Conservation (phyloP, 2,888 invertebrate genomes). For the Caenorhabditis afra region DNA sequence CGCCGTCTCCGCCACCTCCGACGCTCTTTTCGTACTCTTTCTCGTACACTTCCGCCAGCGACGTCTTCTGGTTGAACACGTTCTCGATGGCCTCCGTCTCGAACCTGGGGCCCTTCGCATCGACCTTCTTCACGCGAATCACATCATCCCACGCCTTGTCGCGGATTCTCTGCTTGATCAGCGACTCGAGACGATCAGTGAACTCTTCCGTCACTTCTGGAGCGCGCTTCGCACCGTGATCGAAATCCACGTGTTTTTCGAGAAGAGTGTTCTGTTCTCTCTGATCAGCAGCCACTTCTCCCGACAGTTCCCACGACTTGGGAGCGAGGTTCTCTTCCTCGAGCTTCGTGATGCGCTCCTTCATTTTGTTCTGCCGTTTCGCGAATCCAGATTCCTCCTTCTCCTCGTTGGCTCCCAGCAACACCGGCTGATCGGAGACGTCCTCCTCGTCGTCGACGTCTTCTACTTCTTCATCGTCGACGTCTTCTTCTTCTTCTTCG, state of each 20-base stretch:
- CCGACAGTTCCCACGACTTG: conserved; percentile 94
- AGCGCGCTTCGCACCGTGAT: conserved; percentile 82
- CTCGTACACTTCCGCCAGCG: conserved; percentile 95
- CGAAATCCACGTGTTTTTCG: conserved; percentile 87
- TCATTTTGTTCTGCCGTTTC: conserved; percentile 67
- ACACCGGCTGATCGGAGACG: conserved; percentile 45
- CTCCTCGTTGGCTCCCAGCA: conserved; percentile 58
- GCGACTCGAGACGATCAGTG: conserved; percentile 90
- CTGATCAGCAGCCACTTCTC: conserved; percentile 88
- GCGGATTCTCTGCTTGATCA: conserved; percentile 92
- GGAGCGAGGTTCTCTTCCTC: conserved; percentile 85
- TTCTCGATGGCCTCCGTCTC: conserved; percentile 91
- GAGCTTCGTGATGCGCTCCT: conserved; percentile 81
- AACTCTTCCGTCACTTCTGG: conserved; percentile 94
- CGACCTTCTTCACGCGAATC: conserved; percentile 87
- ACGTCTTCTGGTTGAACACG: conserved; percentile 93
- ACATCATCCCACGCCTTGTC: conserved; percentile 95
- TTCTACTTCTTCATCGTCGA: conserved; percentile 42
- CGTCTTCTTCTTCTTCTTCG: conserved; percentile 45
- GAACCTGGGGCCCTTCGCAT: conserved; percentile 89
- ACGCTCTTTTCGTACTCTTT: conserved; percentile 82
- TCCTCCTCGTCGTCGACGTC: conserved; percentile 57
- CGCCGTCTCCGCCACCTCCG: conserved; percentile 81
- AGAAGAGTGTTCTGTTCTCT: conserved; percentile 94
- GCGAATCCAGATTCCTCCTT: conserved; percentile 51